Base-by-base conservation (phyloP, 2,797 vertebrate species). In the Siniperca obscura region DNA sequence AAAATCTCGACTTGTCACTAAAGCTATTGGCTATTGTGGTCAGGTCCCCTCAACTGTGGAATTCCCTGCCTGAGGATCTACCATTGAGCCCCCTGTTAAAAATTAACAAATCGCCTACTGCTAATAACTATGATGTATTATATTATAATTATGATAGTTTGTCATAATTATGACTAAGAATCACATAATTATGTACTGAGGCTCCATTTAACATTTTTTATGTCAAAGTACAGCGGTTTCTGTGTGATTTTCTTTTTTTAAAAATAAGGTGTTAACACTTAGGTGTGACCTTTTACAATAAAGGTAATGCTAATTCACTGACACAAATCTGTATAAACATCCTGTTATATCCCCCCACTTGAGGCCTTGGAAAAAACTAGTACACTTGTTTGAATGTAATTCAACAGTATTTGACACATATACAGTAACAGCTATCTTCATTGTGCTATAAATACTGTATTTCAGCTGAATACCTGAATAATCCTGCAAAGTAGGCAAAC, bases 351-450 rank as follows among this genome's bases (percentile, higher is more conserved):
- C 30, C 34, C 53, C 2, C 6, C 64, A 70, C 30, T 57, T 13
- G 56, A 50, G 57, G 21, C 14, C 7, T 46, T 17, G 13, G 36
- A 60, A 80, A 67, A 38, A 74, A 70, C 34, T 78, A 19, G 69
- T 55, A 36, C 34, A 60, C 48, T 21, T 62, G n/a, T 60, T 52
- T 53, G 14, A 83, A 42, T 17, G 5, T 34, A 25, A 67, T 53
- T 81, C 50, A 70, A 25, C 27, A 66, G 66, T 46, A 53, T 67
- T 22, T 81, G 67, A 85, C 55, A 60, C n/a, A 60, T 67, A n/a
- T 19, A 65, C 14, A 0, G 1, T 38, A 53, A 64, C 27, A 38
- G 48, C 22, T 48, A 36, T 36, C 44, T 62, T 62, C 42, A 12
- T 27, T 62, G 69, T 40, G 22, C 61, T 46, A 59, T 40, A 69